Evolutionary conservation across 2,888 invertebrate species (phyloP), one percentile per base, ranked within the genome.

Genomic region (Hofmannophila pseudospretella): DNA sequence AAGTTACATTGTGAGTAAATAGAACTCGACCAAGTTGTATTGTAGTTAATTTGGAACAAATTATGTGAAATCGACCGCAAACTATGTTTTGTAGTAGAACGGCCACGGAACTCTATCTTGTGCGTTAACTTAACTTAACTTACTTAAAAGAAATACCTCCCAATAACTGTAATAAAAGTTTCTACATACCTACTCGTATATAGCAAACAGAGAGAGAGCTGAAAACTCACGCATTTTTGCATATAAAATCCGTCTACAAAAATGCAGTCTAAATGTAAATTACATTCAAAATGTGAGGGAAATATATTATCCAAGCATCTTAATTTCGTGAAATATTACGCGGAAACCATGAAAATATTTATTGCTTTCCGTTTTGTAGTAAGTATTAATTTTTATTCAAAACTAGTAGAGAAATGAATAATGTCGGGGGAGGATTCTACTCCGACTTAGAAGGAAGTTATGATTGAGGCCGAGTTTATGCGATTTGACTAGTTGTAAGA

Each of bases 391-490:
- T 67, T 67, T 65, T 69, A 66, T 69, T 63, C 58, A 65, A 63
- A 68, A 54, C 41, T 54, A 47, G 43, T 44, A 54, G 41, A 54
- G 23, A 23, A 46, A 60, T 62, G 61, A 64, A 64, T 67, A 66
- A 67, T 67, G 34, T 44, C 49, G 39, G 46, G 47, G 49, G 49
- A 7, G n/a, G 19, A 42, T 44, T 51, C 42, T 48, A 52, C 56
- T 53, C 54, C 50, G 27, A n/a, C 12, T 32, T 12, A 58, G 55
- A 54, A 57, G 58, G 54, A 68, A 67, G 65, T 66, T 69, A 59
- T 72, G 69, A 70, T 69, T 56, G 61, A 65, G 72, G 67, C 59
- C 44, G 60, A 63, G 54, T 68, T 69, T 66, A 66, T 68, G 42
- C 52, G 59, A 67, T 65, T 64, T 67, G 63, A 67, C 63, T 67